phyloP scores from a whole-genome alignment of 2,113 vertebrate genomes.

The Anser cygnoides region DNA sequence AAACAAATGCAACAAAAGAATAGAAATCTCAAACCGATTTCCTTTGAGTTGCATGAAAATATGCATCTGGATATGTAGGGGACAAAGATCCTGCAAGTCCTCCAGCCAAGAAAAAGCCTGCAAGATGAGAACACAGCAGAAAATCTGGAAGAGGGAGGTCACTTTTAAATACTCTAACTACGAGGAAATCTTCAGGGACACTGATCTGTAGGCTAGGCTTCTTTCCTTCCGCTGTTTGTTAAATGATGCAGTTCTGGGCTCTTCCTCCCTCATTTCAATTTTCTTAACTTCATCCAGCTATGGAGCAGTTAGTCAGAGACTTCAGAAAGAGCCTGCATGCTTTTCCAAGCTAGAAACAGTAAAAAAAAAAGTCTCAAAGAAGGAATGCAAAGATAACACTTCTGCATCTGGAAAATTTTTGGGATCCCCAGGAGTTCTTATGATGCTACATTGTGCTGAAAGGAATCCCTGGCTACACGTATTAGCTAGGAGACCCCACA shows the following conservation, averaged over 20 bases:
- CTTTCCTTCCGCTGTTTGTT: constrained; percentile 8
- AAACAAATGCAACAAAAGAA: neutral
- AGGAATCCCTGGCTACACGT: neutral
- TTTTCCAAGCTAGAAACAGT: neutral
- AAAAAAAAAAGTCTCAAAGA: neutral
- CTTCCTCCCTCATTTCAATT: neutral
- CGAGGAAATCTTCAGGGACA: constrained; percentile 50
- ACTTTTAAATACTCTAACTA: constrained; percentile 34
- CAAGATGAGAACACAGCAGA: neutral
- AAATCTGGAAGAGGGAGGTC: constrained; percentile 34
- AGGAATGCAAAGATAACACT: neutral
- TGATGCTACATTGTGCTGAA: neutral
- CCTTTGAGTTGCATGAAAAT: neutral
- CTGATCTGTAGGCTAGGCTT: neutral
- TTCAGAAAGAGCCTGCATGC: neutral
- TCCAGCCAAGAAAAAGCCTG: neutral
- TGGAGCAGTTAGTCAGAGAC: neutral
- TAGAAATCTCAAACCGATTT: neutral
- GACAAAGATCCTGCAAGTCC: neutral
- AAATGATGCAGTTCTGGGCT: neutral
- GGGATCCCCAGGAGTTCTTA: neutral
- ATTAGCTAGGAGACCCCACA: neutral
- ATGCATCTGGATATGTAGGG: neutral
- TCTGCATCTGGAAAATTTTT: neutral
- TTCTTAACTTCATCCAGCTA: neutral